phyloP scores from a whole-genome alignment of 1,140 invertebrate species.

The Drosophila parvula region DNA sequence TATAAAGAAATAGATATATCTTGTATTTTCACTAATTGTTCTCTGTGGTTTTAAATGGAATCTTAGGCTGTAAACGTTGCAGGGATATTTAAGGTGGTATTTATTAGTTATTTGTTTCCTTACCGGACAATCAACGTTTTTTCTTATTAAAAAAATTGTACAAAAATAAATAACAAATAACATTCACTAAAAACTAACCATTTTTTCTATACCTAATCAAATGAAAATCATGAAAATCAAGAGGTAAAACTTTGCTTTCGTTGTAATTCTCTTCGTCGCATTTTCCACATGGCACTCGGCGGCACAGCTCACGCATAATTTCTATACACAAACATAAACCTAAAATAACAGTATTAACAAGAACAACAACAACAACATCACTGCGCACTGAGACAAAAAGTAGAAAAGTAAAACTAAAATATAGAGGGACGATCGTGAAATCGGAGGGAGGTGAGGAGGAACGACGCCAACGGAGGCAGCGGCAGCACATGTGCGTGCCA shows the following conservation, averaged over 20 bases:
- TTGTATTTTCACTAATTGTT: background rate
- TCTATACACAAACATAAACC: slow-evolving; percentile 60
- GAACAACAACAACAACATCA: slow-evolving; percentile 36
- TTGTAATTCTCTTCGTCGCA: slow-evolving; percentile 2
- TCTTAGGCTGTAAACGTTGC: no score
- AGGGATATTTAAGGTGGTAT: no score
- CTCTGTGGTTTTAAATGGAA: background rate
- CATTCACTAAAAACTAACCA: no score
- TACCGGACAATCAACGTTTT: no score
- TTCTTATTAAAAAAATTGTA: no score
- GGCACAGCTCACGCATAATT: slow-evolving; percentile 54
- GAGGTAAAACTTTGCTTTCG: background rate
- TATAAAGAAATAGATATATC: no score
- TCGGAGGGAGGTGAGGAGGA: slow-evolving; percentile 1
- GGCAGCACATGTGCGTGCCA: slow-evolving; percentile 67
- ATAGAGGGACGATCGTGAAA: slow-evolving; percentile 27
- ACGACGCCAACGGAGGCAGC: slow-evolving; percentile 7
- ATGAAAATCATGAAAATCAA: no score
- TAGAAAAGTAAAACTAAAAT: slow-evolving; percentile 39
- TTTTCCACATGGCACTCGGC: slow-evolving; percentile 52
- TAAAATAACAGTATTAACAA: slow-evolving; percentile 64
- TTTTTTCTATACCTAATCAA: no score
- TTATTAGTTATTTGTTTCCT: no score
- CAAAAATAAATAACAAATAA: no score
- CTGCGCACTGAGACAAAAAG: slow-evolving; percentile 25